These are phyloP conservation scores for Acanthochromis polyacanthus DNA, from an alignment of 2,113 vertebrate species.

Conservation along the genomic window DNA sequence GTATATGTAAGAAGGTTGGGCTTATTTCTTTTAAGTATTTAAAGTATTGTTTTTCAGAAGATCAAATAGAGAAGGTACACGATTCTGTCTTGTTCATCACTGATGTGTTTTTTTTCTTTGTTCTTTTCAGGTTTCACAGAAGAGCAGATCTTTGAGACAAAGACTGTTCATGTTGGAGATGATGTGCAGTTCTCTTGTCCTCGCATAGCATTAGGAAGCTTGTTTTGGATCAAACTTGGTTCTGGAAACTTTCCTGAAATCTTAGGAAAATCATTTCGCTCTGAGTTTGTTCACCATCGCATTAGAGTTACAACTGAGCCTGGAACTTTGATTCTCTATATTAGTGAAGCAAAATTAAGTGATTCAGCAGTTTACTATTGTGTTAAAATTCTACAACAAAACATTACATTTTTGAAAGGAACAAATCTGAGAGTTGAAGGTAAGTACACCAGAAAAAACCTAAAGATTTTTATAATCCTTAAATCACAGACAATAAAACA, in stretches of 20 bases:
- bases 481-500: not conserved
- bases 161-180: slow-evolving; percentile 24
- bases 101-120: not conserved
- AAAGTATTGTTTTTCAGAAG: too few species aligned
- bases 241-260: slow-evolving; percentile 27
- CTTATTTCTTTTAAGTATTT: too few species aligned
- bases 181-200: slow-evolving; percentile 40
- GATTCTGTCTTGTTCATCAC: not conserved
- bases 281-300: rapidly evolving
- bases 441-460: slow-evolving; percentile 20
- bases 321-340: slow-evolving; percentile 19
- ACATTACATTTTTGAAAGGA: not conserved
- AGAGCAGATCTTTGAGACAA: not conserved
- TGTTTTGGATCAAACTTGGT: slow-evolving; percentile 55
- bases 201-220: rapidly evolving
- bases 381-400: not conserved
- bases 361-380: slow-evolving; percentile 67
- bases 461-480: not conserved
- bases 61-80: not conserved
- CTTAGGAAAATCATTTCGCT: slow-evolving; percentile 2
- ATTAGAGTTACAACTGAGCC: not conserved
- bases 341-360: slow-evolving; percentile 1
- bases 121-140: slow-evolving; percentile 31
- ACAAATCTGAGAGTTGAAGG: slow-evolving; percentile 53
- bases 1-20: slow-evolving; percentile 1